Percentiles rank a stretch among this genome's conserved stretches.
Conservation (phyloP, 2,797 vertebrate genomes). For the Natrix natrix region DNA sequence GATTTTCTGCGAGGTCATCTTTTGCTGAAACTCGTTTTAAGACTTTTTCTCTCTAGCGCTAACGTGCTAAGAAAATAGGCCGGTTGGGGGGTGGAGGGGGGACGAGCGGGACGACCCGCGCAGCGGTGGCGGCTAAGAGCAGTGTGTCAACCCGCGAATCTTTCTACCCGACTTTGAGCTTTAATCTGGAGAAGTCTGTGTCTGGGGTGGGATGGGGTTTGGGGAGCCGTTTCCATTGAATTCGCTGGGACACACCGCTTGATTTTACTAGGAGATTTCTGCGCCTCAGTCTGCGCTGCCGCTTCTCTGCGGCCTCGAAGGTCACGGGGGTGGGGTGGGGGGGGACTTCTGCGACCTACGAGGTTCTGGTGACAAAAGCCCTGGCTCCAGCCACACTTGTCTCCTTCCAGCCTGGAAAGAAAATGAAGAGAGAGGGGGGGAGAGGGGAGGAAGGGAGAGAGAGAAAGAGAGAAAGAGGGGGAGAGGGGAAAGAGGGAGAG, state of each 20-base stretch:
- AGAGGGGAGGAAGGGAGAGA: too few species aligned
- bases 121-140: neutral
- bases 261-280: neutral
- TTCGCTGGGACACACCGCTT: neutral
- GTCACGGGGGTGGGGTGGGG: accelerated
- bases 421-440: neutral
- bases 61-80: neutral
- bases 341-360: neutral
- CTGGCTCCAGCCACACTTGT: neutral
- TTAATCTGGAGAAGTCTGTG: neutral
- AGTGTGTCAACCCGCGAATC: neutral
- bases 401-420: neutral
- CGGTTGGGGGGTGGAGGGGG: too few species aligned
- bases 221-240: neutral
- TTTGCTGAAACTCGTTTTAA: neutral
- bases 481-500: accelerated
- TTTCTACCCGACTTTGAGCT: neutral
- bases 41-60: neutral
- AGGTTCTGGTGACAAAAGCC: too few species aligned
- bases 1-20: neutral
- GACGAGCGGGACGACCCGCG: neutral
- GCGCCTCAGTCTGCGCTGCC: neutral
- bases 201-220: too few species aligned
- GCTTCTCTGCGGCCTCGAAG: neutral
- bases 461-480: too few species aligned